phyloP scores from a whole-genome alignment of 1,140 invertebrate genomes.

The Habropoda laboriosa region DNA sequence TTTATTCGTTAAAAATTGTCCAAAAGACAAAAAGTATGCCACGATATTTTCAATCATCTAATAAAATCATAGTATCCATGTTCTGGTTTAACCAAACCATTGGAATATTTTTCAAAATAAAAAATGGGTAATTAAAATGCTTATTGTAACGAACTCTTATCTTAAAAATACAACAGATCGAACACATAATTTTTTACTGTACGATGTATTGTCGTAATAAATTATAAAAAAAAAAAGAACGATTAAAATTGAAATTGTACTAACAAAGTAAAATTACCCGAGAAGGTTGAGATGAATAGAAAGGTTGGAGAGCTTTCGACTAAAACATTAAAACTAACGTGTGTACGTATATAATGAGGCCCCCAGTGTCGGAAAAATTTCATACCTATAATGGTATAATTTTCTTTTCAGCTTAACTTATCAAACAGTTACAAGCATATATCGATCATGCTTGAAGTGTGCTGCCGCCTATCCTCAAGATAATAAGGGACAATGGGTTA shows the following conservation, averaged over 20 bases:
- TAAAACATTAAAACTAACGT: not conserved
- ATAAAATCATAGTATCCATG: not conserved
- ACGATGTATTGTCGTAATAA: too few relatives aligned
- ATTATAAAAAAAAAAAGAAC: not conserved
- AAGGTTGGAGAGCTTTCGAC: too few relatives aligned
- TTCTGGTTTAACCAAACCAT: not conserved
- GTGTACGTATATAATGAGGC: not conserved
- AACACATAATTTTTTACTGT: not conserved
- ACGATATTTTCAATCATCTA: not conserved
- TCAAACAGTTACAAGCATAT: constrained; percentile 19
- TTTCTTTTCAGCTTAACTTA: constrained; percentile 21
- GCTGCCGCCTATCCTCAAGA: constrained; percentile 23
- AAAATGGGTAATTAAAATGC: not conserved
- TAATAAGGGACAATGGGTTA: constrained; percentile 17
- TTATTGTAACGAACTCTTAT: not conserved
- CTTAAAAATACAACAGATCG: not conserved
- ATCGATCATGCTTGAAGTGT: constrained; percentile 24
- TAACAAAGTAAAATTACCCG: not conserved
- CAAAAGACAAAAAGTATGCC: not conserved
- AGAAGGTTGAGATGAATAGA: not conserved
- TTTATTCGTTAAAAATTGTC: too few relatives aligned
- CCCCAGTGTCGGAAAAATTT: constrained; percentile 37
- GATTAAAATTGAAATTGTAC: not conserved
- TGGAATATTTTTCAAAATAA: not conserved
- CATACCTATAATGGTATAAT: not conserved